Evolutionary conservation across 2,888 invertebrate species (phyloP).

Genomic region (Philaethria dido): DNA sequence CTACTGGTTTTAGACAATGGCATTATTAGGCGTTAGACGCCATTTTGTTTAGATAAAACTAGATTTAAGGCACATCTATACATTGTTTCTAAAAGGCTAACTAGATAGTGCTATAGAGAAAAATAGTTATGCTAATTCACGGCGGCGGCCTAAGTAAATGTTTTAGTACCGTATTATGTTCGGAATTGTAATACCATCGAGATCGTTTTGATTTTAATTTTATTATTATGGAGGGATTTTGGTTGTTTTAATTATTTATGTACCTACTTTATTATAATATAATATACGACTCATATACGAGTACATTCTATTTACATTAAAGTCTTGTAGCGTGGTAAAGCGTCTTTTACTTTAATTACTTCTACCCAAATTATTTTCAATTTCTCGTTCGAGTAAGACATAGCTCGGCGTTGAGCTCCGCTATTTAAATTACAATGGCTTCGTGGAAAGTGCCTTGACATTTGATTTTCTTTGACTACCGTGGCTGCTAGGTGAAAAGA

Average conservation of each 20-base stretch:
- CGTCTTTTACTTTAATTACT: too few relatives aligned
- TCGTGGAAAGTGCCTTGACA: too few relatives aligned
- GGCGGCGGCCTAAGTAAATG: not conserved
- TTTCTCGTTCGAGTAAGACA: too few relatives aligned
- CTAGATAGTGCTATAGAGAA: constrained; percentile 25
- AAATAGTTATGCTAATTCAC: constrained; percentile 18
- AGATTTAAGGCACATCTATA: constrained; percentile 46
- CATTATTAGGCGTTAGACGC: constrained; percentile 76
- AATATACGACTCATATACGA: too few relatives aligned
- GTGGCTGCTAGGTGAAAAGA: too few relatives aligned
- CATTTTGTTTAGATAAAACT: constrained; percentile 64
- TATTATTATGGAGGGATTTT: not conserved
- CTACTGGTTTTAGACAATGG: constrained; percentile 82
- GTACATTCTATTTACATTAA: too few relatives aligned
- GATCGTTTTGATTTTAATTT: not conserved
- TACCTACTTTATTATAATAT: too few relatives aligned
- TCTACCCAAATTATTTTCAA: too few relatives aligned
- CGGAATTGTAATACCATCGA: not conserved
- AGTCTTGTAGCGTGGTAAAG: too few relatives aligned
- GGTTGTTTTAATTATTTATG: not conserved
- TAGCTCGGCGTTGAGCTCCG: too few relatives aligned
- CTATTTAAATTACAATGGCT: too few relatives aligned
- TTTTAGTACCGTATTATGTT: constrained; percentile 3
- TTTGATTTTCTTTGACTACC: too few relatives aligned
- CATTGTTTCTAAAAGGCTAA: constrained; percentile 38